These are phyloP conservation scores for Furnarius figulus DNA, from an alignment of 2,113 vertebrate species.

Conservation along the genomic window DNA sequence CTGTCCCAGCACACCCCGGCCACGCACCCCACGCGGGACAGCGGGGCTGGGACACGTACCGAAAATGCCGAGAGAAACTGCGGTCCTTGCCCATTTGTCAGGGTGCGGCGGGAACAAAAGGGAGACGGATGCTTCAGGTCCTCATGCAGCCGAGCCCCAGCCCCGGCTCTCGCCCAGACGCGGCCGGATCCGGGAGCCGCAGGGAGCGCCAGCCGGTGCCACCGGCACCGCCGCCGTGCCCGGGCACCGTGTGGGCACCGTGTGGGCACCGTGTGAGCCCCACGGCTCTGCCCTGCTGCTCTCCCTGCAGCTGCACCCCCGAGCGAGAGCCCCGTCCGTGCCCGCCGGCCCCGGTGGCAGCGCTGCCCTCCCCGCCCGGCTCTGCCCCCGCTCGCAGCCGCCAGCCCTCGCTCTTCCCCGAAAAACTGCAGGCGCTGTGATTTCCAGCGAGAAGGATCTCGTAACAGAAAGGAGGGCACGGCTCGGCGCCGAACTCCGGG, in stretches of 20 bases:
- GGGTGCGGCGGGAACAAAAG: slow-evolving; percentile 29
- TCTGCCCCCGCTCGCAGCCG: not conserved
- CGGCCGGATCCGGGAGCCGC: not conserved
- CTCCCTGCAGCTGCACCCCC: not conserved
- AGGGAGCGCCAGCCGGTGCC: not conserved
- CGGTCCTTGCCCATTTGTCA: slow-evolving; percentile 90
- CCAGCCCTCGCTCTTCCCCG: not conserved
- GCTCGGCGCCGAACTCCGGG: slow-evolving; percentile 69
- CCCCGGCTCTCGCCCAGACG: slow-evolving; percentile 33
- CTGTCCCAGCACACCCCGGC: not conserved
- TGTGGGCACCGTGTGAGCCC: no score
- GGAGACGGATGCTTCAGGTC: slow-evolving; percentile 28
- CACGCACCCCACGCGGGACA: not conserved
- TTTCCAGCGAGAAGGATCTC: slow-evolving; percentile 37
- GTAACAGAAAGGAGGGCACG: slow-evolving; percentile 61
- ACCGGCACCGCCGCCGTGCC: not conserved
- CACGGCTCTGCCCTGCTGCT: no score
- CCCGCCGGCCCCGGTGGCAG: not conserved
- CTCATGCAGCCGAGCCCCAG: slow-evolving; percentile 41
- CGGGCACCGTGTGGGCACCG: no score
- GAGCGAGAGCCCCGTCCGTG: not conserved
- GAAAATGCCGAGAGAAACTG: slow-evolving; percentile 91
- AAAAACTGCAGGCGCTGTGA: slow-evolving; percentile 6
- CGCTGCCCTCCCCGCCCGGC: not conserved
- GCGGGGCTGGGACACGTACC: slow-evolving; percentile 74